These are phyloP conservation scores for Chrysotoxum bicinctum DNA, from an alignment of 2,888 invertebrate species.

Conservation along the genomic window DNA sequence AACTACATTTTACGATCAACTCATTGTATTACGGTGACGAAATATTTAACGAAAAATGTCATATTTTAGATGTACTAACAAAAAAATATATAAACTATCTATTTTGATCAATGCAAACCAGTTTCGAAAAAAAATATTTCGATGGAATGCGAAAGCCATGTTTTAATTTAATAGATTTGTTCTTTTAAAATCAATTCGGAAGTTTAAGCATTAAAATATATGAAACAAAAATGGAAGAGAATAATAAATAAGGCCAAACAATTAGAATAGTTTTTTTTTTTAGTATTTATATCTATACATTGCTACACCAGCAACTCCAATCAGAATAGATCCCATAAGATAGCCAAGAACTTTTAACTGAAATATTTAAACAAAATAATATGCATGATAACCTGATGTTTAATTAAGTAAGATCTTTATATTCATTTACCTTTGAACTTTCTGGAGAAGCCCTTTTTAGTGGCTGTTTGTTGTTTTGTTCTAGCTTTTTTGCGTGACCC, in stretches of 20 bases:
- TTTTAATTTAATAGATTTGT: background rate
- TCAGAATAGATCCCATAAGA: slow-evolving; percentile 86
- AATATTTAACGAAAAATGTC: background rate
- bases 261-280: slow-evolving; percentile 46
- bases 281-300: slow-evolving; percentile 88
- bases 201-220: slow-evolving; percentile 6
- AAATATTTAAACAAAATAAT: slow-evolving; percentile 35
- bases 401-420: background rate
- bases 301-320: slow-evolving; percentile 88
- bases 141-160: slow-evolving; percentile 35
- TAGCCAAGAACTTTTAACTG: slow-evolving; percentile 81
- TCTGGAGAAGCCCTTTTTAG: slow-evolving; percentile 78
- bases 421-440: slow-evolving; percentile 78
- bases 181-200: slow-evolving; percentile 18
- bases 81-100: background rate
- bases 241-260: slow-evolving; percentile 63
- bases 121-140: slow-evolving; percentile 23
- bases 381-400: background rate
- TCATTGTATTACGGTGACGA: background rate
- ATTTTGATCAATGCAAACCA: slow-evolving; percentile 37
- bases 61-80: background rate
- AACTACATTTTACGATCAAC: background rate
- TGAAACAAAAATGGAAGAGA: slow-evolving; percentile 30
- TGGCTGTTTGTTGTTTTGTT: slow-evolving; percentile 78
- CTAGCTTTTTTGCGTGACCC: slow-evolving; percentile 82